These are phyloP conservation scores for Apodemia mormo DNA, from an alignment of 2,888 invertebrate genomes.

Conservation along the genomic window DNA sequence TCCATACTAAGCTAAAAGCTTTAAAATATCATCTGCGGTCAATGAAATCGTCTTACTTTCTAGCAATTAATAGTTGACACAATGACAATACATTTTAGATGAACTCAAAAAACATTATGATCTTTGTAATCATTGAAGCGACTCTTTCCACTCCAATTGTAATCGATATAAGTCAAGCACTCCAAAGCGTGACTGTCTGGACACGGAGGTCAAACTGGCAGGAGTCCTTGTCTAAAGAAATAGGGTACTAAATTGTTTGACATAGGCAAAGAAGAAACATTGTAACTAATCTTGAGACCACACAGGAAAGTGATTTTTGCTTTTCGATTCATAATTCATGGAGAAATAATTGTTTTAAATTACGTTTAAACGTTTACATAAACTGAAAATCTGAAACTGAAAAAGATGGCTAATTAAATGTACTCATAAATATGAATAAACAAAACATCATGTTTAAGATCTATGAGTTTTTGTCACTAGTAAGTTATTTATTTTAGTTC, in stretches of 20 bases:
- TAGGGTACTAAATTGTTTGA: slow-evolving; percentile 27
- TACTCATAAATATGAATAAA: no score
- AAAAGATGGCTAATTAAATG: no score
- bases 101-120: slow-evolving; percentile 46
- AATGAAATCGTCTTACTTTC: background rate
- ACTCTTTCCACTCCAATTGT: slow-evolving; percentile 60
- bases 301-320: slow-evolving; percentile 49
- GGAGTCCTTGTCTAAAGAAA: slow-evolving; percentile 22
- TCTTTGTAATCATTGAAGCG: slow-evolving; percentile 56
- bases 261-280: slow-evolving; percentile 27
- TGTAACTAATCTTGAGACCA: slow-evolving; percentile 42
- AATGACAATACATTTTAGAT: slow-evolving; percentile 35
- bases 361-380: no score
- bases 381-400: no score
- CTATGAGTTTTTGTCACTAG: no score
- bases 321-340: slow-evolving; percentile 38
- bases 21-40: background rate
- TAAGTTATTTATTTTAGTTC: no score
- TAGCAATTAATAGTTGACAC: slow-evolving; percentile 16
- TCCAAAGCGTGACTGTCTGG: slow-evolving; percentile 55
- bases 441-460: no score
- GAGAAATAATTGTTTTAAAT: no score
- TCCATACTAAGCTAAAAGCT: no score
- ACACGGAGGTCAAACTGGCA: slow-evolving; percentile 9
- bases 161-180: slow-evolving; percentile 45